Conservation (phyloP, 2,888 invertebrate genomes). For the Cantharis rufa region DNA sequence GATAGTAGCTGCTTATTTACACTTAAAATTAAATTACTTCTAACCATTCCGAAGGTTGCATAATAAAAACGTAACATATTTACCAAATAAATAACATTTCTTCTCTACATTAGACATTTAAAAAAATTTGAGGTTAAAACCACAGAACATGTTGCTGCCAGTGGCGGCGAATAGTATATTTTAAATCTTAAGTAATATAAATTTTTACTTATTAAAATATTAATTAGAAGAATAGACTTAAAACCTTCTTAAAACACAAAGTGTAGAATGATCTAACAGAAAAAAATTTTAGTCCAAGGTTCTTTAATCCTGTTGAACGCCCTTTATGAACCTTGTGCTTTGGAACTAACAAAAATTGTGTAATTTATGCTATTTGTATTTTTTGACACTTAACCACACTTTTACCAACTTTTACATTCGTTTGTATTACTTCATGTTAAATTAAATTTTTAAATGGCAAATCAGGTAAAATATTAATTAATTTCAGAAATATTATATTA, state of each 20-base stretch:
- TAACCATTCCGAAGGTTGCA: not conserved
- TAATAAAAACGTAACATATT: not conserved
- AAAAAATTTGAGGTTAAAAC: not conserved
- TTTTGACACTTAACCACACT: not conserved
- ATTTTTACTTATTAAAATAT: no score
- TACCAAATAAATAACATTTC: not conserved
- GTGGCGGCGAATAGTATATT: no score
- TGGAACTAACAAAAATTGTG: not conserved
- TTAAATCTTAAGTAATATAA: no score
- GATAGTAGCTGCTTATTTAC: not conserved
- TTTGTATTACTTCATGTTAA: not conserved
- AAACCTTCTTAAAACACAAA: no score
- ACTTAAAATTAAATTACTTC: not conserved
- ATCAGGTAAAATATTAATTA: slow-evolving; percentile 8
- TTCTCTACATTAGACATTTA: not conserved
- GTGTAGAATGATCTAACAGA: no score
- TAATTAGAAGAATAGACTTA: no score
- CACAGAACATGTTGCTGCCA: no score
- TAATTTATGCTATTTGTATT: not conserved
- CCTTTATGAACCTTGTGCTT: not conserved
- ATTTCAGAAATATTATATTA: not conserved
- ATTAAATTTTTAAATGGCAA: slow-evolving; percentile 2
- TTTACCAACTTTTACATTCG: not conserved
- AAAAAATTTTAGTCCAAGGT: no score
- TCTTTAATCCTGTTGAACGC: no score